Base-by-base conservation (phyloP, 2,888 invertebrate genomes). In the Uloborus plumipes region DNA sequence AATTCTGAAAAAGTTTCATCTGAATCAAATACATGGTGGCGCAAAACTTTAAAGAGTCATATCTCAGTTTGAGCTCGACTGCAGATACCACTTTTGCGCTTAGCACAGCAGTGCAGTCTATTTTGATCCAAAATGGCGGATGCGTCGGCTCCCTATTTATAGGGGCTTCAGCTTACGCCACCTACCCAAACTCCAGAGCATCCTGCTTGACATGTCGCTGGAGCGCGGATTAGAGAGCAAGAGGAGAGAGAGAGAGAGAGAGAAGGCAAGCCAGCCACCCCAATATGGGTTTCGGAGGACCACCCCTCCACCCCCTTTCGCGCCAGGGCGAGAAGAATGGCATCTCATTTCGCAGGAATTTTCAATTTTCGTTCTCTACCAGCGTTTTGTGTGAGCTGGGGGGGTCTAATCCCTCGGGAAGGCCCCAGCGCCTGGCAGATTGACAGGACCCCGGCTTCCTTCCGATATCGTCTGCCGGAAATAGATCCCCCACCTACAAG, bases 341-440 rank as follows among this genome's bases (percentile, higher is more conserved):
- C 84, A 79, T 79, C 84, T 79, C 84, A 84, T 79, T 84, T 79
- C 74, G 78, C n/a, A 69, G 84, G 84, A 84, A 84, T 84, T 84
- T 84, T 84, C 84, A 84, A 84, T 84, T 84, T 84, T 84, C 84
- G 78, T 71, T 69, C 31, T 18, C 49, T 18, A 39, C 18, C 31
- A 71, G n/a, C 76, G 82, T 82, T 76, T 80, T 76, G 76, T 66
- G 75, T 66, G 55, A 16, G 61, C 18, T 59, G 22, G 26, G 20
- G 69, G 64, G 65, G 69, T 59, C 70, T 79, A 84, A 79, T 79
- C 84, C 84, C 84, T 47, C 39, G 84, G 84, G 84, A 75, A 84
- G 69, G 53, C 22, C 71, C 65, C 70, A 61, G 59, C 39, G 39
- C 20, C 59, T 59, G 55, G 65, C 75, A 75, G 84, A 84, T 84